These are phyloP conservation scores for Hydra vulgaris DNA, from an alignment of 30 jellyfish, hydroid and myxozoan species.

Conservation along the genomic window DNA sequence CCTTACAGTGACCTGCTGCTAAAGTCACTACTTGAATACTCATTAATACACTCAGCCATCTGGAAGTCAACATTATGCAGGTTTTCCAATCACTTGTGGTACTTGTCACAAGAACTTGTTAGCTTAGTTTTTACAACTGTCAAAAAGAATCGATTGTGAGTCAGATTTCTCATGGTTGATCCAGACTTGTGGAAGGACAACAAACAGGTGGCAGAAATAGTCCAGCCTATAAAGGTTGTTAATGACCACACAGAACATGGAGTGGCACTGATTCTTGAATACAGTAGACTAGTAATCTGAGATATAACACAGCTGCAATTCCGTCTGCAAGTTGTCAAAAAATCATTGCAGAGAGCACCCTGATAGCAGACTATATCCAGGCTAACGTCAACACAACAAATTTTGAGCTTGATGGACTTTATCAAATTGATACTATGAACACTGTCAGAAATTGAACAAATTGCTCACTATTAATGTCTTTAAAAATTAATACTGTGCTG, in stretches of 20 bases:
- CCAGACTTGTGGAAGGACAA: no score
- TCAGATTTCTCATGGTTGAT: neutral
- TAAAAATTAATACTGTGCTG: neutral
- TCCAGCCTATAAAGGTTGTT: no score
- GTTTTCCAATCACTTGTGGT: neutral
- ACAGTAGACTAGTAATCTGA: no score
- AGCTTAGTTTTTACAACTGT: neutral
- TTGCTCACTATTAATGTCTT: neutral
- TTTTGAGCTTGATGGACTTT: no score
- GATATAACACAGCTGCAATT: no score
- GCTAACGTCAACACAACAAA: no score
- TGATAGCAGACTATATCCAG: no score
- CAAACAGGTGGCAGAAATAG: no score
- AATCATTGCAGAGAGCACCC: no score
- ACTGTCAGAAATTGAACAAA: neutral
- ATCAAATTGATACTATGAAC: neutral
- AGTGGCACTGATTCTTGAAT: no score
- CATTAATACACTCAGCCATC: neutral
- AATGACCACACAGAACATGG: no score
- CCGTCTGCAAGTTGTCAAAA: no score
- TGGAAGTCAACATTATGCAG: neutral
- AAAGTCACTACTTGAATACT: neutral
- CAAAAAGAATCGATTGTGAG: neutral
- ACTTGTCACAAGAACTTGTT: constrained; percentile 3
- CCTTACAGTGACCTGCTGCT: neutral